Percentiles rank a stretch among this genome's conserved stretches.
Conservation (phyloP, 2,113 vertebrate species). For the Lipophrys pholis region DNA sequence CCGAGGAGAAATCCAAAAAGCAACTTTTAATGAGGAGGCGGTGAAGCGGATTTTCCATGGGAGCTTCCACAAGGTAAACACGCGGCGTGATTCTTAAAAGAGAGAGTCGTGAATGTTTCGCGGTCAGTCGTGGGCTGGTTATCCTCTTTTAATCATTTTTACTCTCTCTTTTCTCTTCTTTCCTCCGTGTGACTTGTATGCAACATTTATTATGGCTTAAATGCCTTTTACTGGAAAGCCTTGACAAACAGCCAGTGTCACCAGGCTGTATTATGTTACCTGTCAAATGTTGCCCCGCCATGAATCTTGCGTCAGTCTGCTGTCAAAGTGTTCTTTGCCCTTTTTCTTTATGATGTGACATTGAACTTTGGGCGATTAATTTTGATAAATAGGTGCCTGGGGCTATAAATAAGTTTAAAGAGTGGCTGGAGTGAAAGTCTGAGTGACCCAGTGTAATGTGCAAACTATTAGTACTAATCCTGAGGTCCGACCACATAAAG, state of each 20-base stretch:
- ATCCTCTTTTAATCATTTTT: slow-evolving; percentile 12
- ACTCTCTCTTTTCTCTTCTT: slow-evolving; percentile 30
- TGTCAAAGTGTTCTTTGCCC: slow-evolving; percentile 23
- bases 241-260: slow-evolving; percentile 19
- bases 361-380: slow-evolving; percentile 23
- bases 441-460: slow-evolving; percentile 25
- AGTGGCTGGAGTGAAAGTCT: slow-evolving; percentile 18
- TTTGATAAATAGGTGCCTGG: slow-evolving; percentile 50
- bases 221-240: slow-evolving; percentile 17
- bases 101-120: slow-evolving; percentile 16
- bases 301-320: slow-evolving; percentile 18
- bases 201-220: slow-evolving; percentile 31
- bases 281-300: slow-evolving; percentile 1
- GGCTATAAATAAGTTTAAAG: slow-evolving; percentile 46
- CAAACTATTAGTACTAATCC: slow-evolving; percentile 40
- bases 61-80: slow-evolving; percentile 98
- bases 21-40: slow-evolving; percentile 90
- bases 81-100: slow-evolving; percentile 1
- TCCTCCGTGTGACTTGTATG: slow-evolving; percentile 5
- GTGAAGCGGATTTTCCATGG: slow-evolving; percentile 96
- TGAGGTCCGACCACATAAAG: slow-evolving; percentile 39
- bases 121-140: slow-evolving; percentile 14
- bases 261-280: slow-evolving; percentile 21
- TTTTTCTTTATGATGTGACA: slow-evolving; percentile 53
- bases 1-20: slow-evolving; percentile 92